phyloP scores from a whole-genome alignment of 1,140 invertebrate genomes.

The Tetragnatha versicolor region DNA sequence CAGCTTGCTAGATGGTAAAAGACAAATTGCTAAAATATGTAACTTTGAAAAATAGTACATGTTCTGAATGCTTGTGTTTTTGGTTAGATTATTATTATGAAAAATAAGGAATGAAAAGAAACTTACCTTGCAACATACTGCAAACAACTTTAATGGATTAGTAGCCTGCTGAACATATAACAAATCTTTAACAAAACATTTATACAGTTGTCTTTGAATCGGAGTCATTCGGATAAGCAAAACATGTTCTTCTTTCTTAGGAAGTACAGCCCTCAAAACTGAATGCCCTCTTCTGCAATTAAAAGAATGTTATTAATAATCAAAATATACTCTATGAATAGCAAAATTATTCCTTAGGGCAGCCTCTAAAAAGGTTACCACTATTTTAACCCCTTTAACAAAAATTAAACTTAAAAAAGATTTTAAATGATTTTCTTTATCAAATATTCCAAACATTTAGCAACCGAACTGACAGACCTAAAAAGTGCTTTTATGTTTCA shows the following conservation, averaged over 20 bases:
- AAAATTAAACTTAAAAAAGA: slow-evolving; percentile 2
- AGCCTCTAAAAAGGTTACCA: too few species aligned
- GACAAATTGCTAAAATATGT: too few species aligned
- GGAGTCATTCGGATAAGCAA: slow-evolving; percentile 85
- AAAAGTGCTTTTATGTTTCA: too few species aligned
- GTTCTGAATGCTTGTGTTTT: too few species aligned
- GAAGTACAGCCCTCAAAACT: slow-evolving; percentile 84
- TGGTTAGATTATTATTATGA: background rate
- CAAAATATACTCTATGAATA: too few species aligned
- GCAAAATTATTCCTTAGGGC: too few species aligned
- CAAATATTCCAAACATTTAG: too few species aligned
- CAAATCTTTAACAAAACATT: slow-evolving; percentile 90
- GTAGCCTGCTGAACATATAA: slow-evolving; percentile 79
- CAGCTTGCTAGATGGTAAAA: too few species aligned
- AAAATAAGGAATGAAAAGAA: background rate
- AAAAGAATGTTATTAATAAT: too few species aligned
- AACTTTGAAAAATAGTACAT: too few species aligned
- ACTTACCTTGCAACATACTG: slow-evolving; percentile 92
- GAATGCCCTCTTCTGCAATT: slow-evolving; percentile 80
- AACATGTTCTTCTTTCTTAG: slow-evolving; percentile 91
- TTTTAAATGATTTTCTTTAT: too few species aligned
- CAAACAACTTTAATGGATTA: slow-evolving; percentile 97
- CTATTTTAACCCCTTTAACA: background rate
- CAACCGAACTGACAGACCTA: too few species aligned
- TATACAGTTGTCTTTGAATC: slow-evolving; percentile 86